These are phyloP conservation scores for Yoshiicerus persimilis DNA, from an alignment of 1,140 invertebrate species.

Conservation along the genomic window DNA sequence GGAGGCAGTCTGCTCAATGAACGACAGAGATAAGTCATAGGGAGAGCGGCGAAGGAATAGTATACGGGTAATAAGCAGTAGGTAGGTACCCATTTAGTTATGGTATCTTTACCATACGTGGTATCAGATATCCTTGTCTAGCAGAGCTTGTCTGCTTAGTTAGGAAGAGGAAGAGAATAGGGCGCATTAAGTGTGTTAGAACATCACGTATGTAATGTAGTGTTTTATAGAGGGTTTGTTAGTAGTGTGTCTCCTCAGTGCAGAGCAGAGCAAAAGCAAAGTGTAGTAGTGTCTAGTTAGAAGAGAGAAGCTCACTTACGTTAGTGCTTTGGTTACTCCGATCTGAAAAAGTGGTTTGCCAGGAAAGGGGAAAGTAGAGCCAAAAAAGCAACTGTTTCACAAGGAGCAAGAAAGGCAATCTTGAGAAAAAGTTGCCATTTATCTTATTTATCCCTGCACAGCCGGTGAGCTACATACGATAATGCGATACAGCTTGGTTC, in stretches of 20 bases:
- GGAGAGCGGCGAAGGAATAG: neutral
- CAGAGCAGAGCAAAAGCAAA: neutral
- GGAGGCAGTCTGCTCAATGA: neutral
- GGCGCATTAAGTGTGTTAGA: neutral
- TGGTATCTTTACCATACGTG: neutral
- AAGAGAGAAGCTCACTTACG: neutral
- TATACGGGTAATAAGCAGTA: neutral
- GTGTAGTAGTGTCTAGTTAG: neutral
- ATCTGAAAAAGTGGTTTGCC: conserved; percentile 8
- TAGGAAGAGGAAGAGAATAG: neutral
- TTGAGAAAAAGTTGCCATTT: conserved; percentile 27
- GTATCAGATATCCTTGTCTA: neutral
- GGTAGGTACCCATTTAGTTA: neutral
- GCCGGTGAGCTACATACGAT: neutral
- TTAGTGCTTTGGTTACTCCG: neutral
- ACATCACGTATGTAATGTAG: neutral
- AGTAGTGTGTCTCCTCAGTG: neutral
- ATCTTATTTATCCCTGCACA: conserved; percentile 24
- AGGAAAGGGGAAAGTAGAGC: neutral
- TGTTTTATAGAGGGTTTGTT: neutral
- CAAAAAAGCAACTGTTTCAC: neutral
- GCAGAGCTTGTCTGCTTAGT: neutral
- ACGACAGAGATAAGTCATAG: neutral
- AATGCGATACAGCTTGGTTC: conserved; percentile 1
- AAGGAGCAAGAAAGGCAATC: conserved; percentile 7